Evolutionary conservation across 2,888 invertebrate species (phyloP).

Genomic region (Diarsia brunnea): DNA sequence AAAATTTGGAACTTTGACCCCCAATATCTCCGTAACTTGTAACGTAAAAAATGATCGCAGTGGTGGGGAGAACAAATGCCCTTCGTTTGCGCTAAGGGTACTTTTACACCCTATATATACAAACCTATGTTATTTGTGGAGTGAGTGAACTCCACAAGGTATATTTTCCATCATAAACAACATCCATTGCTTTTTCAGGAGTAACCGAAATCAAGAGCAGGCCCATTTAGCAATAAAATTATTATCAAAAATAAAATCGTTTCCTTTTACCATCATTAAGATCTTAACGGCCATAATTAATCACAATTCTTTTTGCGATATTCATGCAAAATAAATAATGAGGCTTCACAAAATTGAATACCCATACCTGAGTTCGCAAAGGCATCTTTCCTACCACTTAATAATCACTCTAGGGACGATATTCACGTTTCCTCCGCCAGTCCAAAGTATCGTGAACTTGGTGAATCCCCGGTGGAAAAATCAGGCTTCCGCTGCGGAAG

Average conservation of each 20-base stretch:
- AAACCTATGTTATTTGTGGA: no score
- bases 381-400: conserved; percentile 33
- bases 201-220: no score
- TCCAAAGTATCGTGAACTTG: conserved; percentile 54
- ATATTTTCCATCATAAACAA: no score
- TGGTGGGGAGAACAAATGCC: no score
- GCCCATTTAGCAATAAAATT: not conserved
- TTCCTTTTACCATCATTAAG: not conserved
- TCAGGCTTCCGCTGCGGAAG: conserved; percentile 51
- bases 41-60: no score
- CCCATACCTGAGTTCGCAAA: conserved; percentile 4
- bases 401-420: conserved; percentile 43
- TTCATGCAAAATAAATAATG: conserved; percentile 25
- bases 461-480: conserved; percentile 61
- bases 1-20: no score
- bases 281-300: not conserved
- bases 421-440: conserved; percentile 44
- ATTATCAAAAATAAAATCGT: no score
- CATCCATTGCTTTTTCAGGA: no score
- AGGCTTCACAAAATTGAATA: conserved; percentile 1
- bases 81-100: no score
- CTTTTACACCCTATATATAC: no score
- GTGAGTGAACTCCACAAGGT: no score
- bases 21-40: no score
- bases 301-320: not conserved